A percentile compares a stretch with the other conserved stretches of the same genome.
Evolutionary conservation across 2,888 invertebrate genomes (phyloP).

Genomic region (Gibbula magus): DNA sequence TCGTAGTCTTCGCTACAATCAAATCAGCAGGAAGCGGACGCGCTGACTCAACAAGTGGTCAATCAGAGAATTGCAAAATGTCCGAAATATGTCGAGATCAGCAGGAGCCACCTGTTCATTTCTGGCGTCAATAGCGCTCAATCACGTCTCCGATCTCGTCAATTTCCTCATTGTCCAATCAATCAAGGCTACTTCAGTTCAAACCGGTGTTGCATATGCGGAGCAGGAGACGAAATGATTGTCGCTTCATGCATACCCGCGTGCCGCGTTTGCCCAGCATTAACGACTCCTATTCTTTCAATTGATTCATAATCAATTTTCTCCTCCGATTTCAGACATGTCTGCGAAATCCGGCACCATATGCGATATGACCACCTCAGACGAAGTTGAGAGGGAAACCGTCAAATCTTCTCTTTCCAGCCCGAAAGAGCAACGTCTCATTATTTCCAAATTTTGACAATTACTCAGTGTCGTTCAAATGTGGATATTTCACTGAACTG

Average conservation of each 20-base stretch:
- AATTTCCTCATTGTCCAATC: conserved; percentile 5
- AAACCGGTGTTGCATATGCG: neutral
- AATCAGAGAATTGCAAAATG: too few species aligned
- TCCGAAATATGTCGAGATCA: too few species aligned
- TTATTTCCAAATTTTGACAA: neutral
- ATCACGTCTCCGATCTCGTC: neutral
- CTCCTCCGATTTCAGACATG: neutral
- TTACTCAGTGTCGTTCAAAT: neutral
- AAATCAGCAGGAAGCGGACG: too few species aligned
- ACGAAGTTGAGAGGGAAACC: neutral
- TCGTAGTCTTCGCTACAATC: too few species aligned
- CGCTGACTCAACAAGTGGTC: too few species aligned
- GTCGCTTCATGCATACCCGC: neutral
- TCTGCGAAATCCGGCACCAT: too few species aligned
- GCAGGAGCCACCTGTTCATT: neutral
- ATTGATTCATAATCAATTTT: conserved; percentile 10
- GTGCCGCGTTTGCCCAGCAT: neutral
- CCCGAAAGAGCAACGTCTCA: neutral
- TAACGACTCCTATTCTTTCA: neutral
- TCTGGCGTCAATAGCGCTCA: neutral
- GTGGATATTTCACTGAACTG: neutral
- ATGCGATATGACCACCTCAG: too few species aligned
- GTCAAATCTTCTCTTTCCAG: neutral
- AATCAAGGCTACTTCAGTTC: neutral
- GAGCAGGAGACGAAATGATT: neutral